Base-by-base conservation (phyloP, 2,797 vertebrate genomes). In the Macrochelys suwanniensis region DNA sequence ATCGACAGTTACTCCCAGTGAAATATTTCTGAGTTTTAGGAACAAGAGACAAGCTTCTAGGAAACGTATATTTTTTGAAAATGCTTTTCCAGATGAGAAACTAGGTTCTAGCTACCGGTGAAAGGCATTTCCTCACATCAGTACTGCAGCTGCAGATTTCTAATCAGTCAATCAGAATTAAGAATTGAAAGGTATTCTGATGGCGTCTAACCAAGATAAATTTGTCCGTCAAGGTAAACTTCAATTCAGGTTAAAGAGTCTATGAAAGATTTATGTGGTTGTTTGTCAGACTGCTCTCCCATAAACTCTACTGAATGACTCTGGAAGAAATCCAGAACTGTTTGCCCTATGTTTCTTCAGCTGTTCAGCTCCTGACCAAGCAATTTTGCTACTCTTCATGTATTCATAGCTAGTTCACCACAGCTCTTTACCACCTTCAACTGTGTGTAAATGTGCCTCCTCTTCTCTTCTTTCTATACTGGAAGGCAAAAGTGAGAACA, bases 401-500 rank as follows among this genome's bases (percentile, higher is more conserved):
- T 3, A 28, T 33, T 68, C 11, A 53, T 0, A 85, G 16, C 12
- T 33, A 74, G 45, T 91, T 74, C 92, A 21, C 78, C 68, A n/a
- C 0, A 17, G 85, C 42, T 77, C 13, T 54, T 13, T 57, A 37
- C 74, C 59, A 49, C 77, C 77, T 83, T 92, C 50, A 87, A 16
- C 47, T 74, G 16, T 15, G 5, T 21, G 57, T 10, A 76, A 26
- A 83, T 7, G 3, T 33, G 80, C 25, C 85, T 93, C 68, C 79
- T 56, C 53, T 49, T 79, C 50, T 33, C 71, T 92, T 77, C 47
- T 84, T 56, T 92, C 87, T 23, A 57, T 3, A 2, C 76, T 92
- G 56, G 79, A 68, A 95, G 84, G 11, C 13, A 21, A 89, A 88
- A 59, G 89, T 93, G 90, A 80, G 91, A 80, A 89, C 5, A 31